These are phyloP conservation scores for Gila robusta DNA, from an alignment of 2,797 vertebrate genomes.

Conservation along the genomic window DNA sequence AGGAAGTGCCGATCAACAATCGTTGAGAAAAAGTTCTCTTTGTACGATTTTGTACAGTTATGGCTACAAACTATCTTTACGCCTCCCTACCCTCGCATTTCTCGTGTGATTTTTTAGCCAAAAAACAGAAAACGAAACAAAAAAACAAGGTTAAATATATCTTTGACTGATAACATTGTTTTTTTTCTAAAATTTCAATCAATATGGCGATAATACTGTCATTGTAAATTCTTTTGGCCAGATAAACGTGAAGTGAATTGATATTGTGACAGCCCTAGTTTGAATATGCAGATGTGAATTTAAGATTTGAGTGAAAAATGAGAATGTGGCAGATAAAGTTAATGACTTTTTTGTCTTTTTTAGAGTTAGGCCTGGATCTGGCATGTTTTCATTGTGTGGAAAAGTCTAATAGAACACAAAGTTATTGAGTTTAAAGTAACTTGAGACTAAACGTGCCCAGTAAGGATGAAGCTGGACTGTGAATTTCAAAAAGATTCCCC, in stretches of 20 bases:
- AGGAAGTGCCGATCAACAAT: too few relatives aligned
- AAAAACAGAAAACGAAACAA: too few relatives aligned
- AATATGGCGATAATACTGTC: not conserved
- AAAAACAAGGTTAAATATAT: too few relatives aligned
- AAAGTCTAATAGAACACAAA: not conserved
- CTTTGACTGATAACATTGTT: too few relatives aligned
- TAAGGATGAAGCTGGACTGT: not conserved
- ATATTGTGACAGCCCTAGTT: not conserved
- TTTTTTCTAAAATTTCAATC: not conserved
- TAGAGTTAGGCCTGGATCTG: not conserved
- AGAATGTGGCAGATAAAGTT: not conserved
- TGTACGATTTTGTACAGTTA: too few relatives aligned
- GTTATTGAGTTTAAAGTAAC: not conserved
- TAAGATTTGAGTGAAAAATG: not conserved
- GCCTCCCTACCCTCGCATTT: too few relatives aligned
- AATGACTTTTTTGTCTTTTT: not conserved
- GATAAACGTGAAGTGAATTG: not conserved
- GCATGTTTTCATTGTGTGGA: not conserved
- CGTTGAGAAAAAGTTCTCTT: too few relatives aligned
- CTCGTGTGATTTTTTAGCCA: too few relatives aligned
- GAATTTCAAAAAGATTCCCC: not conserved
- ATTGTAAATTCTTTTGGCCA: not conserved
- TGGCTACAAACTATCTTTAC: too few relatives aligned
- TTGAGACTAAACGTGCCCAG: not conserved
- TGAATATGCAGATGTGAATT: not conserved